A percentile compares a stretch with the other conserved stretches of the same genome.
Conservation (phyloP, 37 sponge, comb jelly and placozoan species). For the Beroe ovata region DNA sequence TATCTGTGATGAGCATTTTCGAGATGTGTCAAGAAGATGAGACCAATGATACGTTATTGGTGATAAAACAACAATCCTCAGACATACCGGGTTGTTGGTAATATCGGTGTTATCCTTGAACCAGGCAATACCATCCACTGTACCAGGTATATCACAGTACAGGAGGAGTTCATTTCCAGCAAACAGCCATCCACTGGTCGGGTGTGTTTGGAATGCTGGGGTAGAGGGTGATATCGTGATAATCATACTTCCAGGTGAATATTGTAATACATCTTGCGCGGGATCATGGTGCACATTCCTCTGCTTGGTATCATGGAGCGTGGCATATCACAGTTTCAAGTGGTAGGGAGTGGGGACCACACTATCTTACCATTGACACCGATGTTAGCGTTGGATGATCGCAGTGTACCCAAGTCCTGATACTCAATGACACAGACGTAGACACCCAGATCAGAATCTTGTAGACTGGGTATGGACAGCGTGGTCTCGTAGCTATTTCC, state of each 20-base stretch:
- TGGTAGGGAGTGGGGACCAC: no score
- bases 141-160: background rate
- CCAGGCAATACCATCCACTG: background rate
- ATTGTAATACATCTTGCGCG: no score
- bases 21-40: no score
- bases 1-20: no score
- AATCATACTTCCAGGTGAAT: no score
- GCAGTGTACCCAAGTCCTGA: background rate
- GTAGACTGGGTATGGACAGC: background rate
- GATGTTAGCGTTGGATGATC: background rate
- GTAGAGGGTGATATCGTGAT: no score
- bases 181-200: background rate
- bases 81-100: background rate
- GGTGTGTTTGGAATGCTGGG: slow-evolving; percentile 28
- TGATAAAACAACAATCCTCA: no score
- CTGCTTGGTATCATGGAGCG: no score
- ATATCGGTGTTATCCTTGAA: background rate
- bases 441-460: background rate
- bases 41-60: no score
- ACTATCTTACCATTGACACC: slow-evolving; percentile 7
- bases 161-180: slow-evolving; percentile 3
- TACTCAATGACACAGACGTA: slow-evolving; percentile 13
- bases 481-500: slow-evolving; percentile 13
- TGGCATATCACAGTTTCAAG: no score
- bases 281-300: no score